Base-by-base conservation (phyloP, 2,888 invertebrate genomes). In the Ochlodes sylvanus region DNA sequence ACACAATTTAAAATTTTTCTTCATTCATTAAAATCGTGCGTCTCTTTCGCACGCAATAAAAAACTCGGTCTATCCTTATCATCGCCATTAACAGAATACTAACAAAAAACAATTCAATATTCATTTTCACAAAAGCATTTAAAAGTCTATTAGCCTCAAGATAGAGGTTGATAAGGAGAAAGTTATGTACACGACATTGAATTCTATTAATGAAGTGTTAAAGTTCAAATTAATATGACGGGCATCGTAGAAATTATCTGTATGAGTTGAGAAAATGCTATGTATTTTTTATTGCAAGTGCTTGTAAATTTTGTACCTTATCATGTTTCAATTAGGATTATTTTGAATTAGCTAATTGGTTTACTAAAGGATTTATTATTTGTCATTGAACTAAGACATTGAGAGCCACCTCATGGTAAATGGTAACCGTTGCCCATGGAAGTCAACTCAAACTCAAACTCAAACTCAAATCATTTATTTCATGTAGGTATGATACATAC, bases 121-220 rank as follows among this genome's bases (percentile, higher is more conserved):
- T 68, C 67, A 68, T 68, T 68, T 68, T 68, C 68, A 63, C 62
- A 68, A 62, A 63, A 68, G 68, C 68, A 68, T 63, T 62, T 63
- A 61, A 67, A 67, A 67, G 61, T 67, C 67, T 67, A 67, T 67
- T 67, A 67, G 67, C 61, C 54, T 34, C 44, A 61, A 61, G 61
- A 66, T 66, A 66, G 58, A 17, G 52, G 44, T 61, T 44, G 50
- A 62, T 60, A 67, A 47, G 19, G 4, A 62, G 34, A 10, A 47
- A 50, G 15, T 54, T n/a, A 27, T 34, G 15, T 55, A 55, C 34
- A 57, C 50, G 38, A 68, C 3, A 62, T 27, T 68, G 27, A 56
- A 62, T 56, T 68, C 32, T 68, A 62, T 68, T 27, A 50, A 50
- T 38, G 15, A 9, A 1, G 4, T 2, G 1, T 14, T 68, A 19